These are phyloP conservation scores for Pterobdella sp. DNA, from an alignment of 2,888 invertebrate genomes.

Conservation along the genomic window DNA sequence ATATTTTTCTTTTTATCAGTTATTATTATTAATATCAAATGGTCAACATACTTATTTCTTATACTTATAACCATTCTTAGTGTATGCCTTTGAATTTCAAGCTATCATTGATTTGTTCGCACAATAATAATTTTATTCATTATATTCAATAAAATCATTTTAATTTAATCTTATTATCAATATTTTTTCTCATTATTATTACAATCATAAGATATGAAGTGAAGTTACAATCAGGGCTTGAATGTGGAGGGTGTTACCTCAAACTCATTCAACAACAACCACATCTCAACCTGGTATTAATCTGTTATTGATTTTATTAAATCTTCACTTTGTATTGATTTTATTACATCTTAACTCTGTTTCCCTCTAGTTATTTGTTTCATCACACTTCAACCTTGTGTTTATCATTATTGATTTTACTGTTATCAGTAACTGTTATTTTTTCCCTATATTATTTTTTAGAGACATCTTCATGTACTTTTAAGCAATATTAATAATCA, in stretches of 20 bases:
- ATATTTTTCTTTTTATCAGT: neutral
- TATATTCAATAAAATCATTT: neutral
- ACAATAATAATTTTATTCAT: neutral
- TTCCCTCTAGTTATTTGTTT: neutral
- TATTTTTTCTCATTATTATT: too few species aligned
- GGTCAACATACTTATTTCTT: neutral
- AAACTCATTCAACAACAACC: constrained; percentile 75
- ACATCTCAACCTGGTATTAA: constrained; percentile 59
- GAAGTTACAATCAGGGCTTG: constrained; percentile 83
- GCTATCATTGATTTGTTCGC: too few species aligned
- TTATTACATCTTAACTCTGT: constrained; percentile 15
- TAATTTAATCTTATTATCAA: neutral
- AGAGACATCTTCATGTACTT: too few species aligned
- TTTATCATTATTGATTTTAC: neutral
- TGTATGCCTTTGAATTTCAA: too few species aligned
- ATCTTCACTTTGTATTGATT: constrained; percentile 29
- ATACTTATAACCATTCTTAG: too few species aligned
- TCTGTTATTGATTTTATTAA: too few species aligned
- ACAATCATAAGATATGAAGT: constrained; percentile 55
- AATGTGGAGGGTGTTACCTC: constrained; percentile 95
- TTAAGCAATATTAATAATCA: too few species aligned
- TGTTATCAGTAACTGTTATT: neutral
- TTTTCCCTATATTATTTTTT: neutral
- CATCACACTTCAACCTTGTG: neutral
- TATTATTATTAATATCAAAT: neutral